phyloP scores from a whole-genome alignment of 1,140 invertebrate species.

The Cryptotermes secundus region DNA sequence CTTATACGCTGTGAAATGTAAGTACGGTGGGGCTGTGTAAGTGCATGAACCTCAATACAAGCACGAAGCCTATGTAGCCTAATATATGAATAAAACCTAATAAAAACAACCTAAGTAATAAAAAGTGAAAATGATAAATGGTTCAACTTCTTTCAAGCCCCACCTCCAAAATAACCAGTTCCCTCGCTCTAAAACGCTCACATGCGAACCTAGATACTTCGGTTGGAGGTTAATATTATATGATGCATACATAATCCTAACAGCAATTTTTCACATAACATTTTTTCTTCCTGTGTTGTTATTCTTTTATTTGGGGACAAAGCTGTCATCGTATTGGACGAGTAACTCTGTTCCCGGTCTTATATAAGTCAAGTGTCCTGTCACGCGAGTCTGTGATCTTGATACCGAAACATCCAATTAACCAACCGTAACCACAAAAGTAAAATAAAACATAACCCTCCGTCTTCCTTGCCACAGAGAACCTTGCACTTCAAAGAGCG shows the following conservation, averaged over 20 bases:
- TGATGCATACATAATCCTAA: constrained; percentile 7
- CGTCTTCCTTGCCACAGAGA: too few relatives aligned
- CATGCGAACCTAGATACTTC: background rate
- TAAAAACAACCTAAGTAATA: background rate
- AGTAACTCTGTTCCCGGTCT: background rate
- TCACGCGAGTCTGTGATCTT: background rate
- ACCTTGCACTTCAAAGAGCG: background rate
- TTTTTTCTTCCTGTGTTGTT: background rate
- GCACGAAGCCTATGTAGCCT: too few relatives aligned
- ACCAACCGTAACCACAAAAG: background rate
- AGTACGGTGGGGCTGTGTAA: background rate
- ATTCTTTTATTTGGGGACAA: background rate
- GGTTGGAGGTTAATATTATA: background rate
- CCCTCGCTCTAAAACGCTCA: background rate
- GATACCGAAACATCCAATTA: background rate
- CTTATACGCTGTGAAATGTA: background rate
- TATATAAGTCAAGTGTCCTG: background rate
- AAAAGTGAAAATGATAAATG: constrained; percentile 10
- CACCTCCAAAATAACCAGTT: constrained; percentile 15
- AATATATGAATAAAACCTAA: background rate
- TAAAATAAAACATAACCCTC: background rate
- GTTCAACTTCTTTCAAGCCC: background rate
- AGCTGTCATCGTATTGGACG: background rate
- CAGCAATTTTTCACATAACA: background rate
- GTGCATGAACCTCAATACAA: background rate